phyloP scores from a whole-genome alignment of 2,888 invertebrate species.

The Zelleria hepariella region DNA sequence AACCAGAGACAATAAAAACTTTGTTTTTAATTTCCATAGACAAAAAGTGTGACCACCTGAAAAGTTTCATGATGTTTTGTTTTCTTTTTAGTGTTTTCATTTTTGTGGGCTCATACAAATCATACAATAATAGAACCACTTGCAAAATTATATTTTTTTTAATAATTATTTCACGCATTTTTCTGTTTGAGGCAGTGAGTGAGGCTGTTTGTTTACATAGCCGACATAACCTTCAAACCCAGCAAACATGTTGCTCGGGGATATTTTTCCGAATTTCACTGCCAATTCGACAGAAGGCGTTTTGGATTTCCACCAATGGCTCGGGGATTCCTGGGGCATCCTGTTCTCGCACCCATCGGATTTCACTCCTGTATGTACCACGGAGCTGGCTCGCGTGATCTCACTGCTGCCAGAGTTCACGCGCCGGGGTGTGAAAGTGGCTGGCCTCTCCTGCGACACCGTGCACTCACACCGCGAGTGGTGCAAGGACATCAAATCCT shows the following conservation, averaged over 20 bases:
- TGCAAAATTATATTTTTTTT: not conserved
- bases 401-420: slow-evolving; percentile 83
- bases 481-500: slow-evolving; percentile 84
- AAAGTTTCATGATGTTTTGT: no score
- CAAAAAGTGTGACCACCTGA: no score
- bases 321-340: slow-evolving; percentile 92
- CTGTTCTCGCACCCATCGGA: slow-evolving; percentile 98
- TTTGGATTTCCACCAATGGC: slow-evolving; percentile 90
- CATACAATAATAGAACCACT: not conserved
- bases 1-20: not conserved
- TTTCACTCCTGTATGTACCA: slow-evolving; percentile 98
- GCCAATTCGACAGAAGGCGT: slow-evolving; percentile 86
- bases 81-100: no score
- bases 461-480: slow-evolving; percentile 84
- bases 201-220: no score
- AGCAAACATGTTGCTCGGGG: slow-evolving; percentile 86
- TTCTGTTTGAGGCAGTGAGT: no score
- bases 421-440: slow-evolving; percentile 87
- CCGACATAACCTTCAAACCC: slow-evolving; percentile 48
- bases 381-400: slow-evolving; percentile 88
- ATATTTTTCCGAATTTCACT: slow-evolving; percentile 89
- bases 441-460: slow-evolving; percentile 92
- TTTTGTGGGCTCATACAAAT: no score
- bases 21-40: not conserved
- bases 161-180: not conserved